Conservation (phyloP, 2,113 vertebrate species). For the Octodon degus region DNA sequence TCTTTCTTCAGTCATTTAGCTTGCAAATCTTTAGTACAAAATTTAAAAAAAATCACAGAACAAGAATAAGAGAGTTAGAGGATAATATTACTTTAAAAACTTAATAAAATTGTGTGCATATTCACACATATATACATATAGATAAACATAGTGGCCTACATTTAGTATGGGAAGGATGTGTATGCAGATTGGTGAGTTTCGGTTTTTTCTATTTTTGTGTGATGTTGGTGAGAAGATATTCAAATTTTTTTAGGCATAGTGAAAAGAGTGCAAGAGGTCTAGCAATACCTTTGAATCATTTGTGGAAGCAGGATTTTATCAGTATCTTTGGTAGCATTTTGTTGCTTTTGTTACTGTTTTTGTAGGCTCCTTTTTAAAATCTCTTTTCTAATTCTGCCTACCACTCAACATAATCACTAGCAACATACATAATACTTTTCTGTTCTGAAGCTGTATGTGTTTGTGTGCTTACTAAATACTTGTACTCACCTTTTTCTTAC, state of each 20-base stretch:
- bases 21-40: conserved; percentile 60
- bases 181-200: neutral
- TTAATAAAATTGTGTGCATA: conserved; percentile 45
- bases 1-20: conserved; percentile 70
- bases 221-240: neutral
- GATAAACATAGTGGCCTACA: neutral
- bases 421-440: neutral
- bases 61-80: conserved; percentile 32
- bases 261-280: neutral
- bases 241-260: conserved; percentile 2
- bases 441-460: conserved; percentile 38
- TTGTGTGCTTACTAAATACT: conserved; percentile 53
- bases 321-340: neutral
- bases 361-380: neutral
- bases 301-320: conserved; percentile 56
- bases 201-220: conserved; percentile 10
- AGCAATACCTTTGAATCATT: conserved; percentile 36
- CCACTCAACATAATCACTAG: conserved; percentile 26
- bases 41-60: conserved; percentile 14
- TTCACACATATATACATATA: neutral
- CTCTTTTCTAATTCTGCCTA: neutral
- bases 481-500: conserved; percentile 55
- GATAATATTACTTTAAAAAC: conserved; percentile 47
- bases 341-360: neutral
- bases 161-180: conserved; percentile 44